Evolutionary conservation across 1,140 invertebrate genomes (phyloP).

Genomic region (Tenebrio molitor): DNA sequence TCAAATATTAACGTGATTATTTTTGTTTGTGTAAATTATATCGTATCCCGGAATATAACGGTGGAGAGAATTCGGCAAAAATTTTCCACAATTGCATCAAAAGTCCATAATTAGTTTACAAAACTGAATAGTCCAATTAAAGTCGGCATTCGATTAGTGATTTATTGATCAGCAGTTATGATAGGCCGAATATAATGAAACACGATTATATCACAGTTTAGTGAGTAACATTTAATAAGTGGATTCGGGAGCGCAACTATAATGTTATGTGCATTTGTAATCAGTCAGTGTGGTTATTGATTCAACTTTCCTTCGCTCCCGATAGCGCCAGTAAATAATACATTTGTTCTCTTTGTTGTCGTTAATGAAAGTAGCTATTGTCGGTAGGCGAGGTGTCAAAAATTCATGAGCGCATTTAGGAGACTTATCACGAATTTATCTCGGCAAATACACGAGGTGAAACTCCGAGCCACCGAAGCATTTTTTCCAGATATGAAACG

Average conservation of each 20-base stretch:
- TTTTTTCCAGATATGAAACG: too few relatives aligned
- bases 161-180: neutral
- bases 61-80: too few relatives aligned
- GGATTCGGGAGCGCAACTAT: neutral
- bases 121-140: too few relatives aligned
- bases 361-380: slow-evolving; percentile 3
- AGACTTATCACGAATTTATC: neutral
- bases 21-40: too few relatives aligned
- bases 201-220: slow-evolving; percentile 6
- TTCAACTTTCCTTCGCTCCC: slow-evolving; percentile 15
- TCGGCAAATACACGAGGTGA: neutral
- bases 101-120: too few relatives aligned
- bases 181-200: slow-evolving; percentile 13
- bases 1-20: too few relatives aligned
- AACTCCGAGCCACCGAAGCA: too few relatives aligned
- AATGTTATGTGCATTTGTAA: slow-evolving; percentile 23
- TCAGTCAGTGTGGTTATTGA: slow-evolving; percentile 16
- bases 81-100: too few relatives aligned
- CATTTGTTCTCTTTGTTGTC: slow-evolving; percentile 6
- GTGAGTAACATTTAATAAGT: slow-evolving; percentile 21
- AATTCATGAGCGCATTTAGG: slow-evolving; percentile 5
- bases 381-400: neutral
- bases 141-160: slow-evolving; percentile 5
- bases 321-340: slow-evolving; percentile 15
- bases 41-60: too few relatives aligned